Conservation (phyloP, 35 echinoderm and acorn worm species). For the Apostichopus parvimensis region DNA sequence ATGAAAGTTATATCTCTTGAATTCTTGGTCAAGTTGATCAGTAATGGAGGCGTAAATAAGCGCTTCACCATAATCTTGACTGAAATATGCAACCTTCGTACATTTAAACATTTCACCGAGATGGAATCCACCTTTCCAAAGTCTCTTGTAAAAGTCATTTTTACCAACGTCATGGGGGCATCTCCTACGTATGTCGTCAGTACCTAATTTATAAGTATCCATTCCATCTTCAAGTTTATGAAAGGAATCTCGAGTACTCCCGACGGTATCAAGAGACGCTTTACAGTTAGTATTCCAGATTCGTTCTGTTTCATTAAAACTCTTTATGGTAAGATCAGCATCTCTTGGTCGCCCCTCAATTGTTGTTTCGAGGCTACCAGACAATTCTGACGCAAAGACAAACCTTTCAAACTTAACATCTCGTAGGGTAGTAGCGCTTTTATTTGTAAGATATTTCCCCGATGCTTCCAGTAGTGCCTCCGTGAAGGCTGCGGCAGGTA, state of each 20-base stretch:
- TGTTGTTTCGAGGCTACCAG: constrained; percentile 79
- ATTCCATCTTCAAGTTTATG: constrained; percentile 79
- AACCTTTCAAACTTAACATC: constrained; percentile 91
- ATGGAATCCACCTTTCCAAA: constrained; percentile 90
- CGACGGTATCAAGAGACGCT: constrained; percentile 68
- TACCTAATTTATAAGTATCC: constrained; percentile 67
- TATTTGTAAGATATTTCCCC: constrained; percentile 48
- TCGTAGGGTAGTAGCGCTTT: constrained; percentile 63
- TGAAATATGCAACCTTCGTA: constrained; percentile 90
- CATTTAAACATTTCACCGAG: constrained; percentile 84
- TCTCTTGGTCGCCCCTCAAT: constrained; percentile 70
- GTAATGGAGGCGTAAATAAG: constrained; percentile 81
- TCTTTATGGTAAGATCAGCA: constrained; percentile 77
- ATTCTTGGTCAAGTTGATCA: constrained; percentile 79
- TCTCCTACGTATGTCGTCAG: constrained; percentile 87
- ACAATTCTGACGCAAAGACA: constrained; percentile 72
- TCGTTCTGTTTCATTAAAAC: constrained; percentile 72
- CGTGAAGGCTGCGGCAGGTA: constrained; percentile 91
- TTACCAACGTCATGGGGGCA: constrained; percentile 81
- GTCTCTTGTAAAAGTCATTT: constrained; percentile 84
- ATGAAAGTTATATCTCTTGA: constrained; percentile 82
- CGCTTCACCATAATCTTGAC: constrained; percentile 82
- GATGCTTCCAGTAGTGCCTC: constrained; percentile 83
- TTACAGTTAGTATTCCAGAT: constrained; percentile 83
- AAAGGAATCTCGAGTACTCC: constrained; percentile 61